A percentile compares a stretch with the other conserved stretches of the same genome.
Conservation (phyloP, 2,113 vertebrate species). For the Typhlomys cinereus region DNA sequence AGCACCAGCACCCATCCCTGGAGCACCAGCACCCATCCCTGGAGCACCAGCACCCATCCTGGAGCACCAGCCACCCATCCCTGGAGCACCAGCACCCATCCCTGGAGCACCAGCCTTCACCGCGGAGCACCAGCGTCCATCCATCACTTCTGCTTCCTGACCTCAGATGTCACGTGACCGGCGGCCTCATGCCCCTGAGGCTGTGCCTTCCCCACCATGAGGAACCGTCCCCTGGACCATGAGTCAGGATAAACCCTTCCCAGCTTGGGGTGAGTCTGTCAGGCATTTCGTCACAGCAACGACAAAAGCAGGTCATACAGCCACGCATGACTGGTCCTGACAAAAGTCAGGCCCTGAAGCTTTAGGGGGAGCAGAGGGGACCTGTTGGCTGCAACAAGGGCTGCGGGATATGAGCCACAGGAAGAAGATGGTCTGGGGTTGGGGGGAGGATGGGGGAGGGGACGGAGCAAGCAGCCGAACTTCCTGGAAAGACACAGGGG, state of each 20-base stretch:
- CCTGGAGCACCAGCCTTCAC: too few species aligned
- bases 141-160: not conserved
- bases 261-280: not conserved
- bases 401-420: not conserved
- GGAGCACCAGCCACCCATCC: too few species aligned
- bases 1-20: too few species aligned
- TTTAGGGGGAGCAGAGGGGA: not conserved
- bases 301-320: not conserved
- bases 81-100: too few species aligned
- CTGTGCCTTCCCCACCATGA: not conserved
- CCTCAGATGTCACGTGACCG: not conserved
- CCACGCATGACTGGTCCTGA: not conserved
- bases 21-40: too few species aligned
- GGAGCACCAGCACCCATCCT: too few species aligned
- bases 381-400: rapidly evolving
- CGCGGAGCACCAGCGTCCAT: not conserved
- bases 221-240: not conserved
- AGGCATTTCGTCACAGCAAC: not conserved
- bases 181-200: too few species aligned
- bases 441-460: too few species aligned
- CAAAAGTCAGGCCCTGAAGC: not conserved
- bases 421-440: too few species aligned
- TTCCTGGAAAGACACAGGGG: rapidly evolving
- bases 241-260: too few species aligned
- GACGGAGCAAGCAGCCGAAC: too few species aligned